Evolutionary conservation across 2,797 vertebrate species (phyloP).

Genomic region (Clarias platycephalus): DNA sequence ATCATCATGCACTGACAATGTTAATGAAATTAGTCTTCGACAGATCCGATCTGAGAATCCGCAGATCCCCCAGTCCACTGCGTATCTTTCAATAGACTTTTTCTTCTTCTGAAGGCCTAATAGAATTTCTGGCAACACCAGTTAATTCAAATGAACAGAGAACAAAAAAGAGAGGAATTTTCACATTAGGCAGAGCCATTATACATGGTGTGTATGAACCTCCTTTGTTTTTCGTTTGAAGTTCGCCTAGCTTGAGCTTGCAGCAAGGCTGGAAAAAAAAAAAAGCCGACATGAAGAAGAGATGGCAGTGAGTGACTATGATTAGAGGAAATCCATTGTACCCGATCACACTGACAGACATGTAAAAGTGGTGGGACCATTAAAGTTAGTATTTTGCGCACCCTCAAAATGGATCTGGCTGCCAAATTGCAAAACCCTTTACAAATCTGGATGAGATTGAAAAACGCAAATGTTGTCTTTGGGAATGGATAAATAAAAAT

Average conservation of each 20-base stretch:
- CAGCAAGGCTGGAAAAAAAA: constrained; percentile 33
- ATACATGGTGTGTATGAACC: constrained; percentile 42
- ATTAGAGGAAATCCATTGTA: constrained; percentile 56
- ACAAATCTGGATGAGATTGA: constrained; percentile 60
- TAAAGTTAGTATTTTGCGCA: constrained; percentile 68
- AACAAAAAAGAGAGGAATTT: constrained; percentile 23
- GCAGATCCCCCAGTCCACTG: constrained; percentile 41
- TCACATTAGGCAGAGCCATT: constrained; percentile 46
- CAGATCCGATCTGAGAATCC: constrained; percentile 62
- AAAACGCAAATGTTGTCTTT: constrained; percentile 4
- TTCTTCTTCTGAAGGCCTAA: constrained; percentile 44
- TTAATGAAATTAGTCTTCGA: constrained; percentile 73
- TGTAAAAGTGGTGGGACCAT: constrained; percentile 60
- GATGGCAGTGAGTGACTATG: constrained; percentile 36
- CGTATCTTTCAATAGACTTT: constrained; percentile 48
- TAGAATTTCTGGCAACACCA: constrained; percentile 51
- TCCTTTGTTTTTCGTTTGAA: constrained; percentile 58
- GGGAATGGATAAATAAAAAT: constrained; percentile 56
- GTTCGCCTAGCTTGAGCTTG: constrained; percentile 26
- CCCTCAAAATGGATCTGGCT: constrained; percentile 45
- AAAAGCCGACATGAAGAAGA: constrained; percentile 32
- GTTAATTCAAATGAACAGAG: constrained; percentile 45
- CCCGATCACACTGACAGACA: constrained; percentile 53
- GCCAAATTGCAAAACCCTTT: constrained; percentile 68
- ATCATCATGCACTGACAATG: constrained; percentile 56